Evolutionary conservation across 2,113 vertebrate species (phyloP), one percentile per base, ranked within the genome.

Genomic region (Nanger granti): DNA sequence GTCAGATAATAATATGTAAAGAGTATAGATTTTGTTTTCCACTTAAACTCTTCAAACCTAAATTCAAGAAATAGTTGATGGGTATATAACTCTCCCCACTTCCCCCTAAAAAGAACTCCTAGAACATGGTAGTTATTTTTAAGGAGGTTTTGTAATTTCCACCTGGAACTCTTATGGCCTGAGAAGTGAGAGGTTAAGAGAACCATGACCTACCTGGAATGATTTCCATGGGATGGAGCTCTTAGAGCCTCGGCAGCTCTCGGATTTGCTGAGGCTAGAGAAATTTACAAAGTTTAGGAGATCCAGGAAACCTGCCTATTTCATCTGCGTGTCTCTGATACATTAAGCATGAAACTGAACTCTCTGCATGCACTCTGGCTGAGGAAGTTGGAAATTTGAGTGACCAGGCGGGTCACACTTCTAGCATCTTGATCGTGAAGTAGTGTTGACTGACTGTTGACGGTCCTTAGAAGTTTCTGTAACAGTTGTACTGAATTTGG

Each of bases 61-160:
- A 92, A 94, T 95, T 84, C 47, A 92, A 86, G 55, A 96, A 91
- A 54, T 89, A 92, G 5, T 62, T 87, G 24, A 57, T 96, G 28
- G 6, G 8, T 66, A 76, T 87, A 15, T 83, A 31, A n/a, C 6
- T 22, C 2, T 24, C 11, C 5, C 12, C 5, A 37, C 20, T 73
- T 41, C 14, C 8, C 49, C 47, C 20, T 11, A 1, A 31, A 44
- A 89, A 84, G 24, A 87, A 89, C 86, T 52, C 29, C 47, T 73
- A 54, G 89, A 66, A 62, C 4, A 20, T 22, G 22, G 15, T 59
- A 28, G n/a, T 94, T 93, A 49, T 59, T 92, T 84, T 93, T 89
- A 57, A 94, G 87, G 82, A 89, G 54, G 52, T 93, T 80, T 41
- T 41, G 41, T 64, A 83, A 34, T 44, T 59, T 90, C 29, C 44